These are phyloP conservation scores for Campylorhamphus procurvoides DNA, from an alignment of 2,113 vertebrate species.

Conservation along the genomic window DNA sequence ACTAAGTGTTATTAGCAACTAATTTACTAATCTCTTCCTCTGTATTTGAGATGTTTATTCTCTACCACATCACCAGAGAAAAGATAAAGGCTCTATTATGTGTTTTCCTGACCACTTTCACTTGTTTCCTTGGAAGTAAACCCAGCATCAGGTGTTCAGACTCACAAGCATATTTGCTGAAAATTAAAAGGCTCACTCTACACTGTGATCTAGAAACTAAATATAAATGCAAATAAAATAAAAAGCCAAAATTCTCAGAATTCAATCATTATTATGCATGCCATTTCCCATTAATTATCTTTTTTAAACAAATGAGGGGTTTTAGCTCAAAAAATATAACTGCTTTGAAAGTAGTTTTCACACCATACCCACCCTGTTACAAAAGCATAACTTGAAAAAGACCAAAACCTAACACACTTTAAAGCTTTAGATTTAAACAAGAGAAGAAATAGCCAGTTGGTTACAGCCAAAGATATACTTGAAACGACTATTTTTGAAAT, in stretches of 20 bases:
- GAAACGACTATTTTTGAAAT: background rate
- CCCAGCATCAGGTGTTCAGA: background rate
- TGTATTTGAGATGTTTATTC: background rate
- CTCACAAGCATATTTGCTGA: background rate
- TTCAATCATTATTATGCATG: background rate
- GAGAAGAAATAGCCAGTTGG: background rate
- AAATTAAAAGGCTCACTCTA: background rate
- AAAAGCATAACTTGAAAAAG: background rate
- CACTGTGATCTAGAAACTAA: background rate
- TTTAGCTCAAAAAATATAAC: background rate
- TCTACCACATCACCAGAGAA: background rate
- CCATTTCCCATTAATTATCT: background rate
- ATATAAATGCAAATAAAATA: background rate
- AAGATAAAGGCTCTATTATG: background rate
- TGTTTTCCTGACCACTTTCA: background rate
- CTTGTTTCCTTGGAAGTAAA: background rate
- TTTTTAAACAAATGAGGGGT: rapidly evolving
- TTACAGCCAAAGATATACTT: background rate
- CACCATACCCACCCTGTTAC: background rate
- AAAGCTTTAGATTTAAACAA: background rate
- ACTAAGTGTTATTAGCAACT: background rate
- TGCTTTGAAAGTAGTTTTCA: background rate
- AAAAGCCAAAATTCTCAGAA: background rate
- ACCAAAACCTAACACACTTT: background rate
- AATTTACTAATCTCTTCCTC: background rate